Evolutionary conservation across 2,113 vertebrate species (phyloP).

Genomic region (Planiliza haematocheilus): DNA sequence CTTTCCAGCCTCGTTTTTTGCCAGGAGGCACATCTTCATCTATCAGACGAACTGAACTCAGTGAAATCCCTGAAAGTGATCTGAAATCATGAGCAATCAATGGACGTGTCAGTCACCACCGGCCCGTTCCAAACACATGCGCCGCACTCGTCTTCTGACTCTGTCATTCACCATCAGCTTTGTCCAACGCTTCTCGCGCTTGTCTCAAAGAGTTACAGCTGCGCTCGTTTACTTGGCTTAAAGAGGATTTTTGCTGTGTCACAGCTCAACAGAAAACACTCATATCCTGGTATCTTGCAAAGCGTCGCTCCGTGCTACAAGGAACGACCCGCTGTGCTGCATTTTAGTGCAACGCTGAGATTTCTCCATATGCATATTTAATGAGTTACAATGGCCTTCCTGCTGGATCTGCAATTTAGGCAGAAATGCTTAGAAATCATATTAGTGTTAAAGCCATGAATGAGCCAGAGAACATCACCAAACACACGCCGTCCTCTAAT

Average conservation of each 20-base stretch:
- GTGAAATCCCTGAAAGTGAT: conserved; percentile 26
- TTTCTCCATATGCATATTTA: conserved; percentile 47
- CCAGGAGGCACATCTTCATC: conserved; percentile 14
- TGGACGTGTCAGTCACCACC: conserved; percentile 21
- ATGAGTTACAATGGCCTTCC: conserved; percentile 32
- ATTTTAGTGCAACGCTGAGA: conserved; percentile 19
- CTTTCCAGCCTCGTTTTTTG: not conserved
- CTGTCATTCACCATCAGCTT: not conserved
- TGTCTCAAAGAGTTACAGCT: not conserved
- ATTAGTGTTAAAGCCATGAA: conserved; percentile 15
- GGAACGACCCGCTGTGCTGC: not conserved
- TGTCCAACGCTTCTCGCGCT: not conserved
- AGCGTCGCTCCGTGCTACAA: conserved; percentile 14
- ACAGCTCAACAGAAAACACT: conserved; percentile 28
- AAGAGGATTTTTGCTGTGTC: conserved; percentile 26
- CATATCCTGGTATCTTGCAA: conserved; percentile 15
- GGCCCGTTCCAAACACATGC: not conserved
- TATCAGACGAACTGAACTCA: conserved; percentile 14
- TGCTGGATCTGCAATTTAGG: conserved; percentile 29
- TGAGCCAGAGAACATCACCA: conserved; percentile 3
- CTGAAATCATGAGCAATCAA: conserved; percentile 35
- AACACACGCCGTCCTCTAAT: too few relatives aligned
- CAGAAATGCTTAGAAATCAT: conserved; percentile 37
- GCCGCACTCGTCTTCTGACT: not conserved
- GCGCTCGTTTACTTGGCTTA: conserved; percentile 5